Conservation (phyloP, 2,888 invertebrate species). For the Amiota communis region DNA sequence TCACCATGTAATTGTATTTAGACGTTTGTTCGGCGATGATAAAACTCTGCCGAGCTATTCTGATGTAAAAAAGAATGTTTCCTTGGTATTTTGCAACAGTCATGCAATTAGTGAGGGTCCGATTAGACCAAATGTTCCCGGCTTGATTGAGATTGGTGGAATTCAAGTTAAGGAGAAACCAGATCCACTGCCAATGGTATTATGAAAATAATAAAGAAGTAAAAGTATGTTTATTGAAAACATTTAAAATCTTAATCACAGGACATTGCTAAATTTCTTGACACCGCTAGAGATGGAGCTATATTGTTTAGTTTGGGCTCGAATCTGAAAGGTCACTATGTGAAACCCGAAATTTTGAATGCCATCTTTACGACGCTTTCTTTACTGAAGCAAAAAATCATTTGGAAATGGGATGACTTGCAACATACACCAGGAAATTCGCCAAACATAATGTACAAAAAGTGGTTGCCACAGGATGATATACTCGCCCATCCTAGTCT, state of each 20-base stretch:
- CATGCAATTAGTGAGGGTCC: conserved; percentile 68
- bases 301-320: conserved; percentile 74
- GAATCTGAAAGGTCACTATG: conserved; percentile 67
- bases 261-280: conserved; percentile 69
- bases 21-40: conserved; percentile 44
- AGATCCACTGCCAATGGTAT: conserved; percentile 63
- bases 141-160: conserved; percentile 69
- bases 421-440: conserved; percentile 73
- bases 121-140: conserved; percentile 68
- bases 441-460: conserved; percentile 72
- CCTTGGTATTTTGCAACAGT: conserved; percentile 63
- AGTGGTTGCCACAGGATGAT: conserved; percentile 82
- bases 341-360: conserved; percentile 74
- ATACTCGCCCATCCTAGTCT: conserved; percentile 78
- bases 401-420: conserved; percentile 81
- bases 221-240: too few relatives aligned
- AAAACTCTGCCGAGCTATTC: conserved; percentile 54
- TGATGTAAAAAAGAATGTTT: conserved; percentile 64
- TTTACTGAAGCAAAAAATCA: conserved; percentile 77
- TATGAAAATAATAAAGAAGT: too few relatives aligned
- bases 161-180: conserved; percentile 69
- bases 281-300: conserved; percentile 72
- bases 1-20: conserved; percentile 19
- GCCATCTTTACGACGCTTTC: conserved; percentile 76
- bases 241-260: conserved; percentile 37